Base-by-base conservation (phyloP, 2,113 vertebrate genomes). In the Polypterus senegalus region DNA sequence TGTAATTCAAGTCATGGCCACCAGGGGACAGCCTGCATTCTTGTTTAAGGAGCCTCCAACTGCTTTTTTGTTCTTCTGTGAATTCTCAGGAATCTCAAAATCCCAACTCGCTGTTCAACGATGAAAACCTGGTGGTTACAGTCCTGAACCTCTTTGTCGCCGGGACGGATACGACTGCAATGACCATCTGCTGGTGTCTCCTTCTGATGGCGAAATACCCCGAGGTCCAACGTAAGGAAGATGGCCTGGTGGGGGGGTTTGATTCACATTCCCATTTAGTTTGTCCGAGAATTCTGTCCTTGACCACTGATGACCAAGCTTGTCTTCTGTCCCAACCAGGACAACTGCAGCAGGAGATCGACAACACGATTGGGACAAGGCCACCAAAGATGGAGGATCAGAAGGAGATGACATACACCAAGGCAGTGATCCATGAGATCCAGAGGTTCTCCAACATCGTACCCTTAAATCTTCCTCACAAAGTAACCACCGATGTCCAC, bases 121-220 rank as follows among this genome's bases (percentile, higher is more conserved):
- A 69, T 0, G 58, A 77, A 0, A 85, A 86, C 64, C 47, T 88
- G 70, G 3, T 70, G 6, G 61, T 7, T 63, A 69, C 68, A 7
- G 75, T 80, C 1, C 59, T 54, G 5, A 61, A 69, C 61, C 69
- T 88, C 9, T 87, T 83, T 10, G 45, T 4, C 3, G 88, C 83
- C 0, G 83, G 82, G 0, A 83, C 84, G 0, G 73, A 80, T 7
- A 80, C 79, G 3, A 83, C 79, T 27, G 66, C 76, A 10, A 70
- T 72, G 0, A 58, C 66, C 27, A 56, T 89, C 46, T 65, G 74
- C 59, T 86, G 81, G 75, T 60, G 60, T 58, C 67, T 89, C 48
- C 64, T 86, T 60, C 5, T 77, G 1, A 76, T 89, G 83, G 75
- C 78, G 48, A 85, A 81, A 71, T 72, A 83, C 45, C 83, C 85